Conservation (phyloP, 2,113 vertebrate genomes). For the Aegotheles bennettii region DNA sequence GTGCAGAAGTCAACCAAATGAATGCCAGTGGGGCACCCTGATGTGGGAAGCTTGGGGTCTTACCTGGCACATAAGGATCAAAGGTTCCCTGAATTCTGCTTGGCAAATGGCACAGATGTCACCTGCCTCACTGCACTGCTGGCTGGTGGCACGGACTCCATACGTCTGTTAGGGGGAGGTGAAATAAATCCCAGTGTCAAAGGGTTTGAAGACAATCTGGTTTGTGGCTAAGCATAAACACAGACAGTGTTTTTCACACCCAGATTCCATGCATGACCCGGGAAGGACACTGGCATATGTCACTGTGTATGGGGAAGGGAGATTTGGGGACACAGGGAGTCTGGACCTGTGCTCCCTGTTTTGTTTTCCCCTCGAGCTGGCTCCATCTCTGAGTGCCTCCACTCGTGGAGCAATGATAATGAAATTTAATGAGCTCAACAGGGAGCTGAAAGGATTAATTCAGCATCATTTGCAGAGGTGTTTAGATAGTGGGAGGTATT, state of each 20-base stretch:
- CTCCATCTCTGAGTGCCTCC: slow-evolving; percentile 26
- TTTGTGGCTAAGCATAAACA: not conserved
- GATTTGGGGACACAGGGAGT: not conserved
- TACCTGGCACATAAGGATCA: slow-evolving; percentile 94
- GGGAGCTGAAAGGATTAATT: slow-evolving; percentile 55
- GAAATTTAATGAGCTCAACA: slow-evolving; percentile 53
- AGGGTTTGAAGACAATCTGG: not conserved
- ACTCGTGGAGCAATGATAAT: slow-evolving; percentile 35
- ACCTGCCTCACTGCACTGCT: slow-evolving; percentile 93
- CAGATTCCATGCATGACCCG: not conserved
- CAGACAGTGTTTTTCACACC: not conserved
- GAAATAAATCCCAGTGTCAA: not conserved
- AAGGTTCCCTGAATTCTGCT: slow-evolving; percentile 89
- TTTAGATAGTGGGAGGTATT: slow-evolving; percentile 3
- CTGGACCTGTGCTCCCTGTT: not conserved
- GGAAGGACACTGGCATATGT: rapidly evolving
- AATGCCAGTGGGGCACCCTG: not conserved
- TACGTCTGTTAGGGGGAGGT: slow-evolving; percentile 77
- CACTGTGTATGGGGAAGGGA: not conserved
- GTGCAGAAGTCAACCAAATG: not conserved
- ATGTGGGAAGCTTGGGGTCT: not conserved
- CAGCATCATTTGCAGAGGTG: slow-evolving; percentile 38
- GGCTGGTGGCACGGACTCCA: slow-evolving; percentile 88
- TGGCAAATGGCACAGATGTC: slow-evolving; percentile 97
- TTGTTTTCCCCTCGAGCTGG: not conserved